Conservation (phyloP, 92 coral and sea anemone species). For the Meandrina meandrites region DNA sequence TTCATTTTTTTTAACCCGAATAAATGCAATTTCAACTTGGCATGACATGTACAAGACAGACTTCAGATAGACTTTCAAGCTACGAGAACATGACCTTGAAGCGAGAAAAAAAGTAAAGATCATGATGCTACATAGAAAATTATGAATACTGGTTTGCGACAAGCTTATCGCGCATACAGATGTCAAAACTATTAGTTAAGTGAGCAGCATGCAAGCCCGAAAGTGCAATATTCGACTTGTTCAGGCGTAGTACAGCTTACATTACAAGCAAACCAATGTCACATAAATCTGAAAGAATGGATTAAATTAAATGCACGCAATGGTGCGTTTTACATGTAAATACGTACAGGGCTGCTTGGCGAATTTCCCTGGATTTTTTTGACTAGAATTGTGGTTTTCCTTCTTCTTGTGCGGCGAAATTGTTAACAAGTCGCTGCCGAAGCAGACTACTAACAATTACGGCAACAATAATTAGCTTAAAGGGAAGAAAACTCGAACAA, state of each 20-base stretch:
- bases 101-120: too few species aligned
- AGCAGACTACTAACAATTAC: conserved; percentile 64
- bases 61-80: too few species aligned
- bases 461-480: background rate
- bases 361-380: conserved; percentile 85
- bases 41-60: too few species aligned
- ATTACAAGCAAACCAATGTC: background rate
- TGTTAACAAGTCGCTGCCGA: conserved; percentile 86
- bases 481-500: background rate
- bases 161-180: too few species aligned
- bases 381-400: conserved; percentile 84
- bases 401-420: conserved; percentile 97
- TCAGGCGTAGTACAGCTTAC: background rate
- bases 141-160: too few species aligned
- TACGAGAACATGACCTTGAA: too few species aligned
- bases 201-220: too few species aligned
- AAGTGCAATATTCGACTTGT: background rate
- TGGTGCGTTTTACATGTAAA: background rate
- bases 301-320: background rate
- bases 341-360: conserved; percentile 88
- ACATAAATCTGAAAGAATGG: background rate
- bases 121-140: too few species aligned
- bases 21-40: too few species aligned
- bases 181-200: too few species aligned
- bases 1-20: too few species aligned